Base-by-base conservation (phyloP, 2,888 invertebrate genomes). In the Ophioninae sp. region DNA sequence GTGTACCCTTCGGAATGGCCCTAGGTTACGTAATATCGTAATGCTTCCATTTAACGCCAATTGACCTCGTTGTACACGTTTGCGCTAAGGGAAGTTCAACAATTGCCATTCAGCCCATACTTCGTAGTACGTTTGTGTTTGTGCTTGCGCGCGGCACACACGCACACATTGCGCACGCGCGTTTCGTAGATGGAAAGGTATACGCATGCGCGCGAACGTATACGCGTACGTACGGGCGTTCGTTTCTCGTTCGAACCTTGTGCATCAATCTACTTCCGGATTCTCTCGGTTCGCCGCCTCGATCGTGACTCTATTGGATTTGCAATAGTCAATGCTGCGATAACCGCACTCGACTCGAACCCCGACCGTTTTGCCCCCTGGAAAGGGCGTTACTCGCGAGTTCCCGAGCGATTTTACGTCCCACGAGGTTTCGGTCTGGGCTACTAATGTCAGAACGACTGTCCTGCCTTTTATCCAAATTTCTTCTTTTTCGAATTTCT, bases 31-130 rank as follows among this genome's bases (percentile, higher is more conserved):
- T 91, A 92, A 93, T 90, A 88, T 88, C 89, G 89, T 92, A 92
- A 92, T 92, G 89, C 90, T 87, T 88, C 88, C 91, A 91, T 92
- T 93, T 93, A 93, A 91, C 89, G 91, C 90, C 92, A 93, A 93
- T 93, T 93, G 92, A 92, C 93, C 93, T 93, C 92, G 92, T 92
- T 93, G 91, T 89, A 90, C 91, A 91, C 91, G 91, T 91, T 92
- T 91, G 89, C 89, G 89, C 87, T 89, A 89, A 92, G 92, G 92
- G 93, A 92, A 92, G 92, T 92, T 92, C 90, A 92, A 93, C 92
- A 93, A 93, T 93, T 92, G 91, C 92, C 91, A 92, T 92, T 92
- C 91, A 92, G 89, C 90, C 65, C 72, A 79, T 81, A 84, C 81
- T 79, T 79, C 37, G 81, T 77, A n/a, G n/a, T 70, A 67, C 74